phyloP scores from a whole-genome alignment of 2,888 invertebrate genomes.

The Noctua comes region DNA sequence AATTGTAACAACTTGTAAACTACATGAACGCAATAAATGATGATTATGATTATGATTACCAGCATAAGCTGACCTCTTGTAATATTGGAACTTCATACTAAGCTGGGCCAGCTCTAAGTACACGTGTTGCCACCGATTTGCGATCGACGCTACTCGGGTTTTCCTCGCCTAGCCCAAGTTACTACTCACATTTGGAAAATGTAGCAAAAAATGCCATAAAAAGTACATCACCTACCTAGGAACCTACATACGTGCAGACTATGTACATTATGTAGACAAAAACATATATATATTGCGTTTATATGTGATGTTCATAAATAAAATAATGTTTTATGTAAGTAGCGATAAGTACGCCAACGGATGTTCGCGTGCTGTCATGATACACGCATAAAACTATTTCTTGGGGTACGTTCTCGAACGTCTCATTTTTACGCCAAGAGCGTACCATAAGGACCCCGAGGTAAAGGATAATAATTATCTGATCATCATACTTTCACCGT shows the following conservation, averaged over 20 bases:
- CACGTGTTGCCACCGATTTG: background rate
- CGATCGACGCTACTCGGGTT: background rate
- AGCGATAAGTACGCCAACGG: background rate
- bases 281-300: background rate
- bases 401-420: background rate
- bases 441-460: background rate
- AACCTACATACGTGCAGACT: background rate
- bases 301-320: constrained; percentile 11
- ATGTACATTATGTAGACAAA: background rate
- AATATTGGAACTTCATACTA: background rate
- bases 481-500: background rate
- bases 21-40: too few relatives aligned
- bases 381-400: background rate
- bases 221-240: constrained; percentile 37
- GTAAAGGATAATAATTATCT: background rate
- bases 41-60: too few relatives aligned
- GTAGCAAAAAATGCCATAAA: constrained; percentile 41
- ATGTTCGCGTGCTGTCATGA: background rate
- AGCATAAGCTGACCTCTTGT: background rate
- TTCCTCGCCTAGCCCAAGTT: constrained; percentile 3
- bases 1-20: too few relatives aligned
- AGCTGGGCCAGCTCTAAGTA: background rate
- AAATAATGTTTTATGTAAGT: constrained; percentile 18
- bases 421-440: background rate
- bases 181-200: constrained; percentile 24